phyloP scores from a whole-genome alignment of 2,888 invertebrate genomes.

The Drosophila kokeensis region DNA sequence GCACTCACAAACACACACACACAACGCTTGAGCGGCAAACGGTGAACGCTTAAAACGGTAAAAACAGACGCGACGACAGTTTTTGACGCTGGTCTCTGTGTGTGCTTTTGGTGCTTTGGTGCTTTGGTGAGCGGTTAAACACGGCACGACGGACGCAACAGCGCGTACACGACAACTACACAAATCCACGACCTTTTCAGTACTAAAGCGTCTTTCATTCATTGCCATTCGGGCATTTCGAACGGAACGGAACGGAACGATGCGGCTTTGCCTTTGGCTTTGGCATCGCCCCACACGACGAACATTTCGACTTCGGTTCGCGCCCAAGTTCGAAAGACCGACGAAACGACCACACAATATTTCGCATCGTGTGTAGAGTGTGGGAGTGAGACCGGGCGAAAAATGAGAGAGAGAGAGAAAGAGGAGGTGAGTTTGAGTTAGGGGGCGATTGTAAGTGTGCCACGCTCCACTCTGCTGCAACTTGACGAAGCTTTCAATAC shows the following conservation, averaged over 20 bases:
- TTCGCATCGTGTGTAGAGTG: slow-evolving; percentile 13
- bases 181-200: slow-evolving; percentile 85
- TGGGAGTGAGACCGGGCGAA: slow-evolving; percentile 2
- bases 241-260: slow-evolving; percentile 29
- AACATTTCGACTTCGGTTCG: slow-evolving; percentile 33
- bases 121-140: slow-evolving; percentile 36
- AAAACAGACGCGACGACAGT: slow-evolving; percentile 44
- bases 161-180: slow-evolving; percentile 80
- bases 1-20: background rate
- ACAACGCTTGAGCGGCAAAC: slow-evolving; percentile 14
- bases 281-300: slow-evolving; percentile 21
- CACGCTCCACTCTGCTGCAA: slow-evolving; percentile 48
- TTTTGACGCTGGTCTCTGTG: slow-evolving; percentile 28
- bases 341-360: slow-evolving; percentile 19
- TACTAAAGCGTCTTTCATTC: slow-evolving; percentile 83
- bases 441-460: slow-evolving; percentile 60
- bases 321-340: slow-evolving; percentile 50
- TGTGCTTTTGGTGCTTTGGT: slow-evolving; percentile 27
- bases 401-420: background rate
- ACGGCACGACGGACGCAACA: slow-evolving; percentile 48
- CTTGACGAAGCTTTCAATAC: slow-evolving; percentile 41
- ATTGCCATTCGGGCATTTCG: slow-evolving; percentile 76
- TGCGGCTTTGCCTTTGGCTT: slow-evolving; percentile 21
- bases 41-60: slow-evolving; percentile 22
- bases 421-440: slow-evolving; percentile 6